phyloP scores from a whole-genome alignment of 2,113 vertebrate species.

The human region DNA sequence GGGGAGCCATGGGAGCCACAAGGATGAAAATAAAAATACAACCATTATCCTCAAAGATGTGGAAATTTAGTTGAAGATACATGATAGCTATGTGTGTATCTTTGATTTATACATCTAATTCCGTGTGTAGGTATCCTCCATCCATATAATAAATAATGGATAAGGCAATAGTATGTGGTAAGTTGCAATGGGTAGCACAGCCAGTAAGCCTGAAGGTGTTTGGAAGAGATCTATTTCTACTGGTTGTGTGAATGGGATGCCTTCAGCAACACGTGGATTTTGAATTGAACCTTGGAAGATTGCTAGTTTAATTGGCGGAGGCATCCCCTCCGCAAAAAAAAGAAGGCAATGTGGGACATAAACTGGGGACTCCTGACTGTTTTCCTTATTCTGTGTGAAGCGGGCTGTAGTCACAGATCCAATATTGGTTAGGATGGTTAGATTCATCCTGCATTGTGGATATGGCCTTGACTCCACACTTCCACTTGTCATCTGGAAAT shows the following conservation, averaged over 20 bases:
- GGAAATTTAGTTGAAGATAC: background rate
- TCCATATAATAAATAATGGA: background rate
- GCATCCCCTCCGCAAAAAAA: background rate
- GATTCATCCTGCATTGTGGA: no score
- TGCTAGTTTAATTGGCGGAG: background rate
- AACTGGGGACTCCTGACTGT: background rate
- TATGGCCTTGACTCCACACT: background rate
- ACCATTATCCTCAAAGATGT: background rate
- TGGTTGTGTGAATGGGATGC: background rate
- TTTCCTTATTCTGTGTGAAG: background rate
- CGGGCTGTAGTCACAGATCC: background rate
- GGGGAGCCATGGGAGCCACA: background rate
- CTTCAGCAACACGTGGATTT: background rate
- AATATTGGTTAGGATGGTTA: background rate
- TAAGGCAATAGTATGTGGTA: background rate
- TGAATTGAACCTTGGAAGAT: background rate
- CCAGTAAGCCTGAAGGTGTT: background rate
- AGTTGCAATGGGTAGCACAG: background rate
- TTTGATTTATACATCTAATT: background rate
- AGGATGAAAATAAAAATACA: background rate
- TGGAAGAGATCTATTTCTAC: background rate
- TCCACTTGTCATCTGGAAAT: background rate
- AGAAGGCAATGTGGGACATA: background rate
- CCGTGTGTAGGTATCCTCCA: background rate
- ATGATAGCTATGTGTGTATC: background rate